These are phyloP conservation scores for Excalfactoria chinensis DNA, from an alignment of 2,113 vertebrate genomes.

Conservation along the genomic window DNA sequence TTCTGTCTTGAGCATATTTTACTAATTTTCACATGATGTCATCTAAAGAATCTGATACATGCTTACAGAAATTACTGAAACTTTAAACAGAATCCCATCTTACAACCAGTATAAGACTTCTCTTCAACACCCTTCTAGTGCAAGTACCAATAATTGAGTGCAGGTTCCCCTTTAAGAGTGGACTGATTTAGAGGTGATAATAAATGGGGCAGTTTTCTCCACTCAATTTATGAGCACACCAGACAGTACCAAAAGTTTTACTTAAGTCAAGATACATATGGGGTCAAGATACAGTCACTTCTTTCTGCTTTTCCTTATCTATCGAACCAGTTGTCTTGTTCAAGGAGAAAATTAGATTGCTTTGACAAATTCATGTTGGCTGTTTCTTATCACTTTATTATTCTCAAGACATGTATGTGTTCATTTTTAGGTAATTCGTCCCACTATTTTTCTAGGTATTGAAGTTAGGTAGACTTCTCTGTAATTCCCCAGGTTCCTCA, in stretches of 20 bases:
- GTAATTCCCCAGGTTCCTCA: neutral
- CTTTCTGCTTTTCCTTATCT: constrained; percentile 1
- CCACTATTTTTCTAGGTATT: neutral
- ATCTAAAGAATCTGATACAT: neutral
- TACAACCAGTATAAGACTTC: neutral
- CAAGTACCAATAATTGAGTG: neutral
- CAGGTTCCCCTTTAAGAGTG: neutral
- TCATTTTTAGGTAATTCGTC: constrained; percentile 1
- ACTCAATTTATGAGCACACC: neutral
- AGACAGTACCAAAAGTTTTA: neutral
- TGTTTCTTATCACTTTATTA: neutral
- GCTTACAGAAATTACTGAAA: neutral
- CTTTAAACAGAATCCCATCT: accelerated
- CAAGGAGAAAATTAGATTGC: constrained; percentile 9
- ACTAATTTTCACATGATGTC: neutral
- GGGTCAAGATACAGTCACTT: neutral
- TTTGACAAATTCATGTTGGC: neutral
- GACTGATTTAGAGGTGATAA: neutral
- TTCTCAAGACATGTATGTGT: neutral
- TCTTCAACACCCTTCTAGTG: neutral
- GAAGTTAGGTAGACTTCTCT: neutral
- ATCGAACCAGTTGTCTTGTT: neutral
- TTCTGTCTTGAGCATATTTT: neutral
- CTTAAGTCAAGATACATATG: neutral
- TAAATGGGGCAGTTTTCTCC: neutral